These are phyloP conservation scores for Ambastaia sidthimunki DNA, from an alignment of 2,797 vertebrate genomes.

Conservation along the genomic window DNA sequence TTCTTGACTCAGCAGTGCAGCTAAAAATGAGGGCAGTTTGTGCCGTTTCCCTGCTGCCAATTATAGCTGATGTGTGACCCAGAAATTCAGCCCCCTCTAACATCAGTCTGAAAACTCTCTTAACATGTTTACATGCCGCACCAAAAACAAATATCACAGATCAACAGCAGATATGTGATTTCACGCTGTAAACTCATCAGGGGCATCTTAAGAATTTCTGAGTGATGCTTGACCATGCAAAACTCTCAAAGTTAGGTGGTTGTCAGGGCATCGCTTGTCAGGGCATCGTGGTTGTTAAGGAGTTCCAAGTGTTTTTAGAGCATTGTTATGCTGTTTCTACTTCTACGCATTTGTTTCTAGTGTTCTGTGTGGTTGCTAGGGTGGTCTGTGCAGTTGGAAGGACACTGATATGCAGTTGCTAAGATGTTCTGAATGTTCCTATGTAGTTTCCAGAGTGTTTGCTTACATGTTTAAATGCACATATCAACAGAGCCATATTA, in stretches of 20 bases:
- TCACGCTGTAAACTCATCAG: neutral
- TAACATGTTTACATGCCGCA: neutral
- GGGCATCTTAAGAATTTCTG: neutral
- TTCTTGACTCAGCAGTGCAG: slow-evolving; percentile 45
- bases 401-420: neutral
- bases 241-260: neutral
- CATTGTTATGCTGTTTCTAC: no score
- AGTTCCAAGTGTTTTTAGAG: no score
- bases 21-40: slow-evolving; percentile 32
- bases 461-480: no score
- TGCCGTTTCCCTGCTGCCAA: slow-evolving; percentile 18
- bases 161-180: neutral
- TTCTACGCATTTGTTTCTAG: no score
- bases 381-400: no score
- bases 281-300: neutral
- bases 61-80: slow-evolving; percentile 40
- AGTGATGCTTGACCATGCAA: neutral
- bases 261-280: neutral
- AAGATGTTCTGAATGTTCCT: neutral
- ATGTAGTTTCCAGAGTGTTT: neutral
- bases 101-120: neutral
- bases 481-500: no score
- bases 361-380: no score
- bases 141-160: no score
- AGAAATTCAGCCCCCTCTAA: slow-evolving; percentile 35